phyloP scores from a whole-genome alignment of 2,888 invertebrate genomes.

The Drosophila antonietae region DNA sequence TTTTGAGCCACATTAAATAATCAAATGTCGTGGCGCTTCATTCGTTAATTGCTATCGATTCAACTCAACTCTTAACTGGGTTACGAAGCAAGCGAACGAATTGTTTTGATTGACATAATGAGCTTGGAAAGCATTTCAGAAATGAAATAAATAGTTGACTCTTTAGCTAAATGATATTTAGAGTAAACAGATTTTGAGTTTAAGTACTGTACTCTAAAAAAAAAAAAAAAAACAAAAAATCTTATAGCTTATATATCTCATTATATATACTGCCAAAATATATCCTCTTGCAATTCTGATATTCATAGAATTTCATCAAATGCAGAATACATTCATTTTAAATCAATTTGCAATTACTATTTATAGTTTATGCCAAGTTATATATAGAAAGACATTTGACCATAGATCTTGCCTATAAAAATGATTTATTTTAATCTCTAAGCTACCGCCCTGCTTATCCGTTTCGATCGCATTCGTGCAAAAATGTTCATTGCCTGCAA shows the following conservation, averaged over 20 bases:
- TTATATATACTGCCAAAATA: no score
- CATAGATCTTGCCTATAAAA: slow-evolving; percentile 2
- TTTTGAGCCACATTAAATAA: neutral
- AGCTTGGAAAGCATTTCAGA: neutral
- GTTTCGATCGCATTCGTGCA: slow-evolving; percentile 5
- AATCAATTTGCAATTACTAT: neutral
- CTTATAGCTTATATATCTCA: no score
- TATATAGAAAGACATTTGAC: neutral
- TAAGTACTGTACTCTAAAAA: no score
- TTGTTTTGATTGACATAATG: neutral
- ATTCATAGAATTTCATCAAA: neutral
- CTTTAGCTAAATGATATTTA: neutral
- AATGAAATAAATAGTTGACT: neutral
- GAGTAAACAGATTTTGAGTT: neutral
- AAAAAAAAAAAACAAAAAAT: no score
- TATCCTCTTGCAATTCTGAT: neutral
- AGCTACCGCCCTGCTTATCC: neutral
- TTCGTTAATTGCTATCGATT: slow-evolving; percentile 35
- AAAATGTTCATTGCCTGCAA: slow-evolving; percentile 10
- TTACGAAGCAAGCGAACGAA: neutral
- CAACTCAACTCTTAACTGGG: neutral
- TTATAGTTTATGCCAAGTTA: neutral
- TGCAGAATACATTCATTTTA: neutral
- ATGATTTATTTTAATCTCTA: slow-evolving; percentile 9
- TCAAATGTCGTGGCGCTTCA: slow-evolving; percentile 31